Percentiles rank a stretch among this genome's conserved stretches.
Evolutionary conservation across 1,140 invertebrate genomes (phyloP).

Genomic region (Stenopsyche tienmushanensis): DNA sequence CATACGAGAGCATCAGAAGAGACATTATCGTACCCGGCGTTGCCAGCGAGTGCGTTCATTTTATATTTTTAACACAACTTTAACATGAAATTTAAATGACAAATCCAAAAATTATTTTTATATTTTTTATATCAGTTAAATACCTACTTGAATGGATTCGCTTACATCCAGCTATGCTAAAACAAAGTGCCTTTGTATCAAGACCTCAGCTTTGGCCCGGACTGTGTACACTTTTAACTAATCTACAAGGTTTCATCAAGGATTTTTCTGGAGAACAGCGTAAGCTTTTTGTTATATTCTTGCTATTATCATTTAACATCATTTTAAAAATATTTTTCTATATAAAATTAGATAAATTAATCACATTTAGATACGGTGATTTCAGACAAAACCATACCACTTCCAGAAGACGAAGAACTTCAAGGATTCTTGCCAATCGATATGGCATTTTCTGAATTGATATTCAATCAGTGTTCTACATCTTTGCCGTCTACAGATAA

Average conservation of each 20-base stretch:
- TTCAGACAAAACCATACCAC: slow-evolving; percentile 65
- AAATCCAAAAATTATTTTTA: slow-evolving; percentile 29
- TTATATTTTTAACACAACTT: too few relatives aligned
- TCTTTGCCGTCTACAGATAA: background rate
- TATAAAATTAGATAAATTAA: slow-evolving; percentile 10
- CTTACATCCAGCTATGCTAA: slow-evolving; percentile 59
- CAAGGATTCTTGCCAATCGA: slow-evolving; percentile 77
- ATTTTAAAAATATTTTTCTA: slow-evolving; percentile 11
- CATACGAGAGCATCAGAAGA: slow-evolving; percentile 63
- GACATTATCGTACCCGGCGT: slow-evolving; percentile 66
- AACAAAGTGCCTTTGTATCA: slow-evolving; percentile 62
- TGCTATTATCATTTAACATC: too few relatives aligned
- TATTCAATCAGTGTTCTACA: slow-evolving; percentile 37
- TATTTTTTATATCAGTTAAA: slow-evolving; percentile 64
- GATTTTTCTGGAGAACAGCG: slow-evolving; percentile 54
- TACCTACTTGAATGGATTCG: slow-evolving; percentile 72
- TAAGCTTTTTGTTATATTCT: slow-evolving; percentile 47
- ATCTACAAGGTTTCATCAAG: slow-evolving; percentile 57
- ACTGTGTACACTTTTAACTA: slow-evolving; percentile 72
- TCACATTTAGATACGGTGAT: slow-evolving; percentile 43
- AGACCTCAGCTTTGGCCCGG: slow-evolving; percentile 76
- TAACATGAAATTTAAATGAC: too few relatives aligned
- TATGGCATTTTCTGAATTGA: slow-evolving; percentile 58
- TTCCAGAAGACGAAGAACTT: slow-evolving; percentile 78
- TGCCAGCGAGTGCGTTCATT: slow-evolving; percentile 63